Evolutionary conservation across 2,797 vertebrate genomes (phyloP).

Genomic region (Trematomus bernacchii): DNA sequence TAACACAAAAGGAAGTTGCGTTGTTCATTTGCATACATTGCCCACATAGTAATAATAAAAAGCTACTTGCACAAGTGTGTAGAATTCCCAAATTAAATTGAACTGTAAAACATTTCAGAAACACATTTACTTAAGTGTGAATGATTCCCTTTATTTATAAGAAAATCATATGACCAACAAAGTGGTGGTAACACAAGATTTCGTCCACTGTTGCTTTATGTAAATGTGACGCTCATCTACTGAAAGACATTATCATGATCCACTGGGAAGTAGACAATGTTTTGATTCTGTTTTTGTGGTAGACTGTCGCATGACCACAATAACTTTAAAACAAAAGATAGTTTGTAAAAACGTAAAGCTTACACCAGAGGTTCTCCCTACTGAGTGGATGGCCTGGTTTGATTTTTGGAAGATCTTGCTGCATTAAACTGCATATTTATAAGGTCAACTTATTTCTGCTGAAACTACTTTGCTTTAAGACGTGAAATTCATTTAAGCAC

Average conservation of each 20-base stretch:
- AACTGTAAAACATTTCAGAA: not conserved
- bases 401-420: conserved; percentile 43
- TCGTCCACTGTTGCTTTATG: conserved; percentile 3
- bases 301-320: conserved; percentile 20
- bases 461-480: conserved; percentile 39
- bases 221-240: not conserved
- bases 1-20: too few relatives aligned
- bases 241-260: not conserved
- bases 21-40: too few relatives aligned
- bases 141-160: not conserved
- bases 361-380: conserved; percentile 25
- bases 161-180: not conserved
- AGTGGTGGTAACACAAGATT: not conserved
- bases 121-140: not conserved
- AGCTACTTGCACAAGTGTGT: too few relatives aligned
- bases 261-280: not conserved
- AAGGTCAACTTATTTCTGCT: conserved; percentile 45
- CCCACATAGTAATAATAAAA: too few relatives aligned
- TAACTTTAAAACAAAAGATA: conserved; percentile 28
- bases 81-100: not conserved
- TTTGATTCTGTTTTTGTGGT: conserved; percentile 3
- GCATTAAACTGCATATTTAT: conserved; percentile 64
- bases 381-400: conserved; percentile 50
- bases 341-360: conserved; percentile 22
- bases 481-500: conserved; percentile 22